phyloP scores from a whole-genome alignment of 2,888 invertebrate species.

The Ornithoptera alexandrae region DNA sequence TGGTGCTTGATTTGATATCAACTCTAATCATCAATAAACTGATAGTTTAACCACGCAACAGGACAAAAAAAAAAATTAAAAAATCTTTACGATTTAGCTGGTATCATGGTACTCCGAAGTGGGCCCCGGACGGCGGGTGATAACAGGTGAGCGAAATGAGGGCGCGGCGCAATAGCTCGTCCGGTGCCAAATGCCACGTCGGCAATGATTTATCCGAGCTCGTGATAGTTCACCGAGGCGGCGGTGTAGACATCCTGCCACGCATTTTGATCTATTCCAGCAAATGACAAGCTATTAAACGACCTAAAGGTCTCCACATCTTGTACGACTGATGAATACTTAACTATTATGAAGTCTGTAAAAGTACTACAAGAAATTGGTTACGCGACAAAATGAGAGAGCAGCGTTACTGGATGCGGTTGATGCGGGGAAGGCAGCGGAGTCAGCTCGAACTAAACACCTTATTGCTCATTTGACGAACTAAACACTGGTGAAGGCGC shows the following conservation, averaged over 20 bases:
- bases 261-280: conserved; percentile 26
- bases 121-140: neutral
- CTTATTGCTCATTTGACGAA: conserved; percentile 56
- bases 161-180: conserved; percentile 35
- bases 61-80: no score
- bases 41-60: no score
- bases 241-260: conserved; percentile 7
- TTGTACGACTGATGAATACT: no score
- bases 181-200: conserved; percentile 35
- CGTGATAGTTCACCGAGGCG: conserved; percentile 27
- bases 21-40: no score
- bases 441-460: conserved; percentile 55
- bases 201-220: conserved; percentile 23
- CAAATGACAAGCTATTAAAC: conserved; percentile 17
- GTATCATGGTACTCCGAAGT: no score
- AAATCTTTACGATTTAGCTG: no score
- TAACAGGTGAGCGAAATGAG: conserved; percentile 34
- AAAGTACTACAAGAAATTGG: neutral
- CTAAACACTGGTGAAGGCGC: conserved; percentile 72
- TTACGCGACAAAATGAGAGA: neutral
- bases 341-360: no score
- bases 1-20: no score
- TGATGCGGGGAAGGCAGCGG: conserved; percentile 42
- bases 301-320: no score
- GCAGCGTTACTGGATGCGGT: conserved; percentile 1